Base-by-base conservation (phyloP, 2,797 vertebrate genomes). In the Gadopsis bispinosus region DNA sequence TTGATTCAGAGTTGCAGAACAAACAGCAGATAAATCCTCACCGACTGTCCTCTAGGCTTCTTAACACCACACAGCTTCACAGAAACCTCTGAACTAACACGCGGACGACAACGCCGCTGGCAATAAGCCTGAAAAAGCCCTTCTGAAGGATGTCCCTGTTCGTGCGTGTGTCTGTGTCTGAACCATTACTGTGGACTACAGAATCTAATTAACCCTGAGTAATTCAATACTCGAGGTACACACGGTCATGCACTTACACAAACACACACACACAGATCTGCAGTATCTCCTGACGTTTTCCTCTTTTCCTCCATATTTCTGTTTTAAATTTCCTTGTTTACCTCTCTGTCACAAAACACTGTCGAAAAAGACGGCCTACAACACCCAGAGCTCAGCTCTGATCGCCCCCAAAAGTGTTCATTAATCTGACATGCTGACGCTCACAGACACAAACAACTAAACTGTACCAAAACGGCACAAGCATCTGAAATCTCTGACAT, bases 161-260 rank as follows among this genome's bases (percentile, higher is more conserved):
- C 58, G 39, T 55, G 20, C 58, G 12, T 39, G 19, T 55, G 68
- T 47, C 20, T 56, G 11, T 64, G 69, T 35, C 33, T 84, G 69
- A 77, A 75, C 85, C 84, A 86, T 87, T 80, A 87, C 71, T 85
- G 82, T 84, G 75, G 85, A 89, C 83, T 68, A 80, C 63, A 83
- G 71, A 93, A 93, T 91, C 87, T 81, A 90, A 93, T 94, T 92
- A 93, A 90, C 89, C 86, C 88, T 79, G 80, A 87, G 88, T 94
- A 92, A 93, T 93, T 90, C 83, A 92, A 92, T 80, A 88, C 77
- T 78, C 13, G 65, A 85, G 75, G 81, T 83, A 85, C 84, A 88
- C 63, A 79, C 56, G 19, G 48, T 73, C 80, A 82, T 39, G 68
- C 75, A 56, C 68, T 7, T 70, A 69, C 35, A 55, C 75, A 58